phyloP scores from a whole-genome alignment of 2,797 vertebrate genomes.

The Microcaecilia unicolor region DNA sequence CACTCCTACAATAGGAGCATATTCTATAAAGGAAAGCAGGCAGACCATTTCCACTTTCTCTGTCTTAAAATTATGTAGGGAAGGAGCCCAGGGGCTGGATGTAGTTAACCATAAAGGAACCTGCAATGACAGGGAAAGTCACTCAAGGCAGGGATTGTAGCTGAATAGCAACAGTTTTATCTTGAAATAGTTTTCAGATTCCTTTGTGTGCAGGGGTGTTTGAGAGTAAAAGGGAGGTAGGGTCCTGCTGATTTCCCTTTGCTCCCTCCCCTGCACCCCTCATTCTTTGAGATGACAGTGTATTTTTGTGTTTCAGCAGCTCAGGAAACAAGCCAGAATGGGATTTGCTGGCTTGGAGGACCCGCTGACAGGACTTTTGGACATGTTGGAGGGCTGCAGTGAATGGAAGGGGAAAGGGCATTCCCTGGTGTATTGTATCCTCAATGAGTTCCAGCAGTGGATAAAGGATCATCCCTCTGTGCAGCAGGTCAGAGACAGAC shows the following conservation, averaged over 20 bases:
- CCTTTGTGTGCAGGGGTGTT: slow-evolving; percentile 19
- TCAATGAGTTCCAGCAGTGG: slow-evolving; percentile 29
- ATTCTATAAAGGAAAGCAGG: no score
- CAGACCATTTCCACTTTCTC: slow-evolving; percentile 37
- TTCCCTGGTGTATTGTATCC: slow-evolving; percentile 25
- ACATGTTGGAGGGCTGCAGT: slow-evolving; percentile 21
- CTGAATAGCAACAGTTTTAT: slow-evolving; percentile 45
- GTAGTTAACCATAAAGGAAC: slow-evolving; percentile 38
- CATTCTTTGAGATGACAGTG: slow-evolving; percentile 23
- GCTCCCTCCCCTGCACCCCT: background rate
- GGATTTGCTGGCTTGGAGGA: slow-evolving; percentile 30
- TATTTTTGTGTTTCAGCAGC: slow-evolving; percentile 32
- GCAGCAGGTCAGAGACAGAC: slow-evolving; percentile 36
- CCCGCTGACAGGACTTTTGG: slow-evolving; percentile 30
- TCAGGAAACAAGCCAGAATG: slow-evolving; percentile 35
- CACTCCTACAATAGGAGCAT: no score
- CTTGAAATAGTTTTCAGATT: slow-evolving; percentile 33
- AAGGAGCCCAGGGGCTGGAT: slow-evolving; percentile 30
- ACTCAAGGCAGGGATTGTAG: slow-evolving; percentile 22
- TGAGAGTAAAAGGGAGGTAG: no score
- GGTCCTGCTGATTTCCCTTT: no score
- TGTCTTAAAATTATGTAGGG: no score
- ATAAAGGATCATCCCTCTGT: slow-evolving; percentile 16
- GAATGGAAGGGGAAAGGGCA: slow-evolving; percentile 10
- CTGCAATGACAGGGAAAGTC: slow-evolving; percentile 39